These are phyloP conservation scores for Lathamus discolor DNA, from an alignment of 2,113 vertebrate species.

Conservation along the genomic window DNA sequence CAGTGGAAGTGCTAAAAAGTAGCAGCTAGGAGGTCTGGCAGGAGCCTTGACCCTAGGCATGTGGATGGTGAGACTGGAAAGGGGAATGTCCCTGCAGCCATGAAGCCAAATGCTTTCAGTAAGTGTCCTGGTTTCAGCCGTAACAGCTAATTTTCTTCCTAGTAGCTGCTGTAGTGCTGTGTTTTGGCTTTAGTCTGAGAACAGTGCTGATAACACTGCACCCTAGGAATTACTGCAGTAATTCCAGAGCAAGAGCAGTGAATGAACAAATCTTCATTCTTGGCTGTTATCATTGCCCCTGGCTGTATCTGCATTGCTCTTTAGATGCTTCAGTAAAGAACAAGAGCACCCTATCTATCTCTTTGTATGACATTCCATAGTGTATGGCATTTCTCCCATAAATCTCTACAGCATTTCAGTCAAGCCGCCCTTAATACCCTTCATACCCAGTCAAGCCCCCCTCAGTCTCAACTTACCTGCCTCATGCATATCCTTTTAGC, in stretches of 20 bases:
- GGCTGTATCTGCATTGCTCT: neutral
- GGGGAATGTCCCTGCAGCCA: neutral
- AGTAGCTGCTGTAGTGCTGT: neutral
- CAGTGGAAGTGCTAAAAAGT: neutral
- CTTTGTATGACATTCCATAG: neutral
- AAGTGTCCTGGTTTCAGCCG: neutral
- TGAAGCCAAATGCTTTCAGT: neutral
- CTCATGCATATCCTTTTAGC: neutral
- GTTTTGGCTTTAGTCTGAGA: neutral
- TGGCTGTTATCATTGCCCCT: neutral
- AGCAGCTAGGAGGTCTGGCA: neutral
- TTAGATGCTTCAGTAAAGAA: neutral
- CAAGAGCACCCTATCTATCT: neutral
- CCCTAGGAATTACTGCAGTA: neutral
- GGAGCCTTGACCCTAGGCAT: neutral
- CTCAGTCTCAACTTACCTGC: neutral
- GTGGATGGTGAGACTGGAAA: neutral
- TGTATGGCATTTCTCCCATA: neutral
- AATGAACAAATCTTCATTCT: neutral
- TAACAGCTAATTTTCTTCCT: neutral
- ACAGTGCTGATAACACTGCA: neutral
- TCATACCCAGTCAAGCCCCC: no score
- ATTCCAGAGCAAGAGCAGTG: neutral
- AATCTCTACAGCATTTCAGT: neutral
- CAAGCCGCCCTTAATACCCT: neutral